Conservation (phyloP, 2,888 invertebrate species). For the Agrochola lychnidis region DNA sequence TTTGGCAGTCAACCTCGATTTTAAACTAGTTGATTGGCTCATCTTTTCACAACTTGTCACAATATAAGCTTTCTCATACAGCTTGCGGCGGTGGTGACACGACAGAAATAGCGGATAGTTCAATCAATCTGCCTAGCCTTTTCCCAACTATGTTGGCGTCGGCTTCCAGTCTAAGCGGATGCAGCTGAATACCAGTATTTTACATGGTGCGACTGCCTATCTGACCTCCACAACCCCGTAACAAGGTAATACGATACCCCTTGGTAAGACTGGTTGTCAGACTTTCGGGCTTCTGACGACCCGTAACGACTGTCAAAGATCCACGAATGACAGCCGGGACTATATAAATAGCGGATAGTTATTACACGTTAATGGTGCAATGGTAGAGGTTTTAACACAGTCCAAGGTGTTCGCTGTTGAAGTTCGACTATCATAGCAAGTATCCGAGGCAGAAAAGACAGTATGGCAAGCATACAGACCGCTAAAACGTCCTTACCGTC, state of each 20-base stretch:
- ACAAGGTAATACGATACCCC: no score
- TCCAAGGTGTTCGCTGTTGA: neutral
- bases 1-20: neutral
- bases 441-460: neutral
- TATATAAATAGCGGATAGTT: neutral
- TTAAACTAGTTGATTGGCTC: neutral
- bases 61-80: neutral
- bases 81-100: neutral
- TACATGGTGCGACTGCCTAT: no score
- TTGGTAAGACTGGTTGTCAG: no score
- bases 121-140: no score
- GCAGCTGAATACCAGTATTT: no score
- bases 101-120: neutral
- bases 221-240: no score
- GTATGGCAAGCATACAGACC: neutral
- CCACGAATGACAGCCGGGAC: no score
- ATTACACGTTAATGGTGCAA: neutral
- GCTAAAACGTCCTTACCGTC: no score
- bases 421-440: neutral
- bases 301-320: no score
- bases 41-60: neutral
- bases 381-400: neutral
- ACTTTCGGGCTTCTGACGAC: no score
- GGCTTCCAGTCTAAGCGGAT: no score
- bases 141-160: no score